phyloP scores from a whole-genome alignment of 2,888 invertebrate species.

The Drosophila nr. fundita region DNA sequence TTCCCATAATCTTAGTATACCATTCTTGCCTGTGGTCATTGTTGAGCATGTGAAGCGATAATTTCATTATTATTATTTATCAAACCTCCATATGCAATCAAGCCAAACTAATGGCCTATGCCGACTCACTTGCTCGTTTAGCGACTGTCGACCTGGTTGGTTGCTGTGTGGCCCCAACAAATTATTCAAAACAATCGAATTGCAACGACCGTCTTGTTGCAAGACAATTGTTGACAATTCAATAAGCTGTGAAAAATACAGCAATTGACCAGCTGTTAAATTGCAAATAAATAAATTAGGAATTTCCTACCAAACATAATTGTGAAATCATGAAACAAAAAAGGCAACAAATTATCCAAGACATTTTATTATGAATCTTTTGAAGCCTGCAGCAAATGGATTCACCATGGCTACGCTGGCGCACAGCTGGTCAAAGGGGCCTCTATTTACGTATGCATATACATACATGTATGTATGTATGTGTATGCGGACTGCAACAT shows the following conservation, averaged over 20 bases:
- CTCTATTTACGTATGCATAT: conserved; percentile 22
- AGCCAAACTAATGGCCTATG: conserved; percentile 61
- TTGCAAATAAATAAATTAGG: background rate
- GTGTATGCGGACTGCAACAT: conserved; percentile 32
- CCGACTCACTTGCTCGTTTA: conserved; percentile 59
- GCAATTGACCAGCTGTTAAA: conserved; percentile 25
- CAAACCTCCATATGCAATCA: conserved; percentile 58
- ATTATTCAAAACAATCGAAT: conserved; percentile 43
- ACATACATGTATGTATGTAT: background rate
- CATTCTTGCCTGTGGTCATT: conserved; percentile 39
- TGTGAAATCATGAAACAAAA: background rate
- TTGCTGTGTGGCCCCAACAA: conserved; percentile 34
- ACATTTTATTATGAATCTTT: background rate
- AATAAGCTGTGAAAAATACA: conserved; percentile 44
- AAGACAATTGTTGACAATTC: conserved; percentile 62
- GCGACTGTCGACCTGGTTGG: conserved; percentile 28
- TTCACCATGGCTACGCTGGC: background rate
- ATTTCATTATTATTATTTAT: conserved; percentile 47
- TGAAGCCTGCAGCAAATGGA: background rate
- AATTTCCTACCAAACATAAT: conserved; percentile 16
- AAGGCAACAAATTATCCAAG: background rate
- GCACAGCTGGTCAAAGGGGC: conserved; percentile 1
- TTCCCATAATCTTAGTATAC: conserved; percentile 16
- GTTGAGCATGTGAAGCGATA: conserved; percentile 37
- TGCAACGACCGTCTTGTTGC: conserved; percentile 41